A percentile compares a stretch with the other conserved stretches of the same genome.
Evolutionary conservation across 2,888 invertebrate genomes (phyloP).

Genomic region (Parnassius smintheus): DNA sequence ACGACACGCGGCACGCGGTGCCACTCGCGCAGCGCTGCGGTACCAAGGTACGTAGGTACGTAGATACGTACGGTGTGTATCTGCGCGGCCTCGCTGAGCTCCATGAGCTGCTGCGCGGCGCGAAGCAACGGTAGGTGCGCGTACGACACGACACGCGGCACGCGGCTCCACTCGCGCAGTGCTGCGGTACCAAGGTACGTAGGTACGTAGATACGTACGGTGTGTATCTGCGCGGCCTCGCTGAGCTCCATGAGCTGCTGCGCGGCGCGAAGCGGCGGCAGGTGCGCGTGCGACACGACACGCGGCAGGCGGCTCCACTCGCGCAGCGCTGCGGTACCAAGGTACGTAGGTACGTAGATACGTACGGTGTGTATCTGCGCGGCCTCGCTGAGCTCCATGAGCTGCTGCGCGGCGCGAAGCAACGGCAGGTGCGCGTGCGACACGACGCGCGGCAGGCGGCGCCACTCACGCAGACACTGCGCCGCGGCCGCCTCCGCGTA

Average conservation of each 20-base stretch:
- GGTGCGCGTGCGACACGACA: conserved; percentile 95
- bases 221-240: conserved; percentile 94
- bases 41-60: no score
- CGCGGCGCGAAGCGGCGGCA: conserved; percentile 86
- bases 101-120: conserved; percentile 94
- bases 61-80: conserved; percentile 57
- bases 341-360: background rate
- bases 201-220: conserved; percentile 76
- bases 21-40: no score
- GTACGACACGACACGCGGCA: conserved; percentile 96
- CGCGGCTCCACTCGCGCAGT: conserved; percentile 52
- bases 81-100: conserved; percentile 82
- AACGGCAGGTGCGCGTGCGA: background rate
- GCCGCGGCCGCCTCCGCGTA: no score
- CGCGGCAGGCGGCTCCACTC: conserved; percentile 84
- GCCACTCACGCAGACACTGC: background rate
- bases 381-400: conserved; percentile 3
- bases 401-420: background rate
- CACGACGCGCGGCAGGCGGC: background rate
- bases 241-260: conserved; percentile 80
- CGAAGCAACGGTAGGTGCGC: conserved; percentile 96
- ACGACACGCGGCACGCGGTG: conserved; percentile 90
- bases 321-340: background rate
- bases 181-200: no score
- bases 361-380: conserved; percentile 48